Conservation (phyloP, 2,797 vertebrate genomes). For the Eutrigla gurnardus region DNA sequence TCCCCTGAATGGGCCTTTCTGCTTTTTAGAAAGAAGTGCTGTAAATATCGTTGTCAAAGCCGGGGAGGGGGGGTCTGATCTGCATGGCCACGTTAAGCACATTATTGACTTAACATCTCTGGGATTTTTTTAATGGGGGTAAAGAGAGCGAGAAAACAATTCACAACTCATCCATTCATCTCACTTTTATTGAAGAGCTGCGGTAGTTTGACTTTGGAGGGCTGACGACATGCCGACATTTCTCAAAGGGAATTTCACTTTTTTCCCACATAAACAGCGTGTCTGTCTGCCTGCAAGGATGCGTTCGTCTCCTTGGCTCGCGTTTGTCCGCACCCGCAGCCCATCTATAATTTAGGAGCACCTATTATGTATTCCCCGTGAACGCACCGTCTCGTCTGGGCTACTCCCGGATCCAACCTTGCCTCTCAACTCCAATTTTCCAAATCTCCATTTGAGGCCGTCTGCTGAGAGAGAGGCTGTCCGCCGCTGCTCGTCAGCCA, state of each 20-base stretch:
- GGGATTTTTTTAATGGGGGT: slow-evolving; percentile 27
- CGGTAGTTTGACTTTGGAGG: background rate
- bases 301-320: background rate
- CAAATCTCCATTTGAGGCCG: slow-evolving; percentile 25
- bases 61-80: slow-evolving; percentile 8
- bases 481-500: slow-evolving; percentile 17
- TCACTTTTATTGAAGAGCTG: background rate
- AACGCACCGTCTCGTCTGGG: slow-evolving; percentile 58
- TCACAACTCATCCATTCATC: slow-evolving; percentile 40
- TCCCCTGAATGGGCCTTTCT: slow-evolving; percentile 67
- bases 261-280: background rate
- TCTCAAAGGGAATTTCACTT: too few relatives aligned
- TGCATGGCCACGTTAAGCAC: slow-evolving; percentile 1
- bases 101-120: slow-evolving; percentile 41
- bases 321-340: background rate
- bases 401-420: slow-evolving; percentile 41
- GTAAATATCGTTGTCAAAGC: slow-evolving; percentile 65
- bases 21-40: slow-evolving; percentile 33
- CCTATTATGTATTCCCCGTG: slow-evolving; percentile 68
- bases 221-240: background rate
- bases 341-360: slow-evolving; percentile 72
- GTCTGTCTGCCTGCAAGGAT: slow-evolving; percentile 10
- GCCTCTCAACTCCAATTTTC: slow-evolving; percentile 47
- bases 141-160: slow-evolving; percentile 33
- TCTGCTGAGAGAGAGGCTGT: slow-evolving; percentile 1